These are phyloP conservation scores for Drosophila parthenogenetica DNA, from an alignment of 2,888 invertebrate species.

Conservation along the genomic window DNA sequence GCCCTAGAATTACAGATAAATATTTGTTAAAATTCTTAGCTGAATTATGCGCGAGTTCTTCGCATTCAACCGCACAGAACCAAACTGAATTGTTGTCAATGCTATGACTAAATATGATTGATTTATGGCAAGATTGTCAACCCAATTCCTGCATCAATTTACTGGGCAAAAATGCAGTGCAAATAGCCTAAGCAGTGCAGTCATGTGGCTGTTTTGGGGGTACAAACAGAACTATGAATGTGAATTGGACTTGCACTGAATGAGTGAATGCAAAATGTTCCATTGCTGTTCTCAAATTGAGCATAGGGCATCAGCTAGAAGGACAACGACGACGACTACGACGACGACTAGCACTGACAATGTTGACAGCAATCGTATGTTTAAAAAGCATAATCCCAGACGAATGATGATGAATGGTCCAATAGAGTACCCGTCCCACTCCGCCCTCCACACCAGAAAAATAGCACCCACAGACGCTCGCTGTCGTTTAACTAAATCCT, in stretches of 20 bases:
- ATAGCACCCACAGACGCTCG: slow-evolving; percentile 56
- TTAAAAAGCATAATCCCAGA: slow-evolving; percentile 82
- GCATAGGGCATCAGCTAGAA: slow-evolving; percentile 35
- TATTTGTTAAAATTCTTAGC: slow-evolving; percentile 67
- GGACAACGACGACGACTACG: slow-evolving; percentile 4
- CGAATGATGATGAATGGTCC: slow-evolving; percentile 82
- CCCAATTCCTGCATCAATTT: slow-evolving; percentile 29
- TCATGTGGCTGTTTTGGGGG: slow-evolving; percentile 34
- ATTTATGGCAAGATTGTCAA: slow-evolving; percentile 59
- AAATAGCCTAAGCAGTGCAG: slow-evolving; percentile 52
- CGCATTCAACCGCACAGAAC: slow-evolving; percentile 17
- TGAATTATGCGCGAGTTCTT: slow-evolving; percentile 62
- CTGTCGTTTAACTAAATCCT: slow-evolving; percentile 80
- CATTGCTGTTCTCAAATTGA: slow-evolving; percentile 49
- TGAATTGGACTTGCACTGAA: slow-evolving; percentile 28
- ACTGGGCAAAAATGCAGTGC: slow-evolving; percentile 49
- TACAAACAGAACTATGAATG: slow-evolving; percentile 35
- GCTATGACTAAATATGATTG: slow-evolving; percentile 68
- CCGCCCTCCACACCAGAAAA: not conserved
- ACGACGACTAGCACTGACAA: slow-evolving; percentile 68
- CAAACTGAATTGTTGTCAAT: slow-evolving; percentile 26
- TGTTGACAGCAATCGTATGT: slow-evolving; percentile 82
- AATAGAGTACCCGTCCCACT: slow-evolving; percentile 8
- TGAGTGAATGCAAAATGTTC: slow-evolving; percentile 46
- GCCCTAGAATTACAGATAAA: slow-evolving; percentile 74